These are phyloP conservation scores for Melanaphis sacchari DNA, from an alignment of 1,140 invertebrate species.

Conservation along the genomic window DNA sequence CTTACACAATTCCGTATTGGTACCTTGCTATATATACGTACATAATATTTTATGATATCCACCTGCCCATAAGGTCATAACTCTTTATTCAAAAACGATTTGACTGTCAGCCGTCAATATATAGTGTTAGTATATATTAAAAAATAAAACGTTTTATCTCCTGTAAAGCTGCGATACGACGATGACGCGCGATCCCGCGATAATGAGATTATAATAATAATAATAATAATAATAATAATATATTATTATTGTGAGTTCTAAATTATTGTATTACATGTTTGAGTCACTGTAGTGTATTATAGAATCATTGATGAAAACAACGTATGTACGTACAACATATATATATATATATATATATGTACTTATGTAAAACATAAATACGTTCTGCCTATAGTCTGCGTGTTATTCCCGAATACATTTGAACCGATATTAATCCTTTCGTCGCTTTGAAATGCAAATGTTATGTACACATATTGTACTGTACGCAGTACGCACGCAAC, in stretches of 20 bases:
- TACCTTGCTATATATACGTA: background rate
- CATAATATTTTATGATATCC: background rate
- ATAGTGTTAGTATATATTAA: background rate
- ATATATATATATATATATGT: too few species aligned
- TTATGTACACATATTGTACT: background rate
- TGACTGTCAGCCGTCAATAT: background rate
- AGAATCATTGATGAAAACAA: background rate
- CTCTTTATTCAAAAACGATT: background rate
- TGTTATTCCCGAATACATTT: background rate
- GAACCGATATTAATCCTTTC: conserved; percentile 14
- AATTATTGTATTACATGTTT: background rate
- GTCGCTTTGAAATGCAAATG: conserved; percentile 34
- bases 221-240: background rate
- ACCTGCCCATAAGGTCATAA: background rate
- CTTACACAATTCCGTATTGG: background rate
- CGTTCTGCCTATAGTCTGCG: background rate
- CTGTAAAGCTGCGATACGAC: background rate
- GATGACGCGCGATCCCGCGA: background rate
- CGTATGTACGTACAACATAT: background rate
- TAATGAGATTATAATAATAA: background rate
- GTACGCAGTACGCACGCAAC: background rate
- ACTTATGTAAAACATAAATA: too few species aligned
- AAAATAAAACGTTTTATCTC: background rate
- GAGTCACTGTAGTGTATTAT: background rate
- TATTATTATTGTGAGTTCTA: background rate